Evolutionary conservation across 2,797 vertebrate species (phyloP).

Genomic region (Balearica regulorum): DNA sequence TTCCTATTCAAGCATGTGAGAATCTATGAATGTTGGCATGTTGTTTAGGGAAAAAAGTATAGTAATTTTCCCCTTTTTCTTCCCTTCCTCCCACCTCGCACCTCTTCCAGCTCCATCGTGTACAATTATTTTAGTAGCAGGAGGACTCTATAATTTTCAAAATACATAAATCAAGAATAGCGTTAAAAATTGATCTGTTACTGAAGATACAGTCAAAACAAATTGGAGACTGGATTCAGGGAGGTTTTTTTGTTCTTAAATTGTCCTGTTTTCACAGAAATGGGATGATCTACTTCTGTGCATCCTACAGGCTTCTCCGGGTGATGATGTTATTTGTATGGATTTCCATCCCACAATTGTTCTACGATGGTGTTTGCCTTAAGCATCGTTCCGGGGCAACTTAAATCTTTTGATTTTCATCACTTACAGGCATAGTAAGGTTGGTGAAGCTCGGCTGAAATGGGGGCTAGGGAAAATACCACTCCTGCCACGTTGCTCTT

Average conservation of each 20-base stretch:
- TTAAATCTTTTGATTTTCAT: background rate
- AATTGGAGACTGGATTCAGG: background rate
- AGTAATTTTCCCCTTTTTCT: background rate
- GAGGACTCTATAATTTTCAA: background rate
- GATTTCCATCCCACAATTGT: fast-evolving
- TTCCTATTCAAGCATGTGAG: constrained; percentile 19
- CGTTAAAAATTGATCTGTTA: background rate
- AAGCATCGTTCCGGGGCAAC: background rate
- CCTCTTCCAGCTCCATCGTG: background rate
- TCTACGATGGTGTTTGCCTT: background rate
- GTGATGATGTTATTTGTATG: background rate
- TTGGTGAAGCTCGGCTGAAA: background rate
- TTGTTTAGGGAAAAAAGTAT: background rate
- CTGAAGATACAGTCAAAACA: background rate
- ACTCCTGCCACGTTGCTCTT: background rate
- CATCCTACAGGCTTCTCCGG: background rate
- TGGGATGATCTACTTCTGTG: background rate
- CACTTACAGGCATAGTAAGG: background rate
- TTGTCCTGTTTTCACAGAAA: background rate
- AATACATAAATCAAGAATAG: background rate
- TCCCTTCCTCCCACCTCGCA: background rate
- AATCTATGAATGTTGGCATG: background rate
- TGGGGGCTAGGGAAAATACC: background rate
- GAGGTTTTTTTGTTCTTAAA: background rate
- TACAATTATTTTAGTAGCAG: background rate